phyloP scores from a whole-genome alignment of 2,113 vertebrate species.

The Pyrgilauda ruficollis region DNA sequence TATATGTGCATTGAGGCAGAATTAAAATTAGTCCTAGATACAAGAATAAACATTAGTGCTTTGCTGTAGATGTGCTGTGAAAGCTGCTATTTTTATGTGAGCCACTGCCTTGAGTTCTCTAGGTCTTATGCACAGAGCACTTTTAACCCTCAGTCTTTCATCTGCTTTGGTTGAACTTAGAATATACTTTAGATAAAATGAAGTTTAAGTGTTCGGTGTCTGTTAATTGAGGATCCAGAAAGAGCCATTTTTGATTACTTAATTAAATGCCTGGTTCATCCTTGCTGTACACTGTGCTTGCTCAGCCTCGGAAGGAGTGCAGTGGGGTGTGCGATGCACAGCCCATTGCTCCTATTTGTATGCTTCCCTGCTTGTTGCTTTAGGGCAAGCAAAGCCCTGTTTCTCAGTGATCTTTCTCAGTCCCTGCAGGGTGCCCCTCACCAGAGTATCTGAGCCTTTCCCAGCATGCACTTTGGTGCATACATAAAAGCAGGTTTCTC shows the following conservation, averaged over 20 bases:
- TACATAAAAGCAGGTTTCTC: constrained; percentile 26
- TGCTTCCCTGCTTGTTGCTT: constrained; percentile 19
- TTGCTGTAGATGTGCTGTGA: background rate
- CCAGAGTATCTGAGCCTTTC: constrained; percentile 12
- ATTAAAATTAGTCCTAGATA: background rate
- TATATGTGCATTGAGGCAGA: background rate
- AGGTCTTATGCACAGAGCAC: background rate
- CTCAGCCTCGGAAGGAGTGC: background rate
- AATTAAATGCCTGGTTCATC: background rate
- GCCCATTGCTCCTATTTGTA: background rate
- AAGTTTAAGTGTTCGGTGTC: background rate
- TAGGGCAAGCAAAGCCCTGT: background rate
- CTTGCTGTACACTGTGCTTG: background rate
- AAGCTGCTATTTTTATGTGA: constrained; percentile 27
- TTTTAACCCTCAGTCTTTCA: background rate
- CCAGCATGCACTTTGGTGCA: constrained; percentile 10
- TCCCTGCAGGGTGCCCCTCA: constrained; percentile 48
- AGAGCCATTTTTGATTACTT: background rate
- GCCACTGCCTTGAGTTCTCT: background rate
- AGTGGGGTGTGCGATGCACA: background rate
- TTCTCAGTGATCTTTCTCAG: constrained; percentile 3
- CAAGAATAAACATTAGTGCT: constrained; percentile 27
- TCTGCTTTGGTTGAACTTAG: background rate
- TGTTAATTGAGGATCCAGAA: background rate
- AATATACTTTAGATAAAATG: background rate